Evolutionary conservation across 2,113 vertebrate species (phyloP).

Genomic region (Sminthopsis crassicaudata): DNA sequence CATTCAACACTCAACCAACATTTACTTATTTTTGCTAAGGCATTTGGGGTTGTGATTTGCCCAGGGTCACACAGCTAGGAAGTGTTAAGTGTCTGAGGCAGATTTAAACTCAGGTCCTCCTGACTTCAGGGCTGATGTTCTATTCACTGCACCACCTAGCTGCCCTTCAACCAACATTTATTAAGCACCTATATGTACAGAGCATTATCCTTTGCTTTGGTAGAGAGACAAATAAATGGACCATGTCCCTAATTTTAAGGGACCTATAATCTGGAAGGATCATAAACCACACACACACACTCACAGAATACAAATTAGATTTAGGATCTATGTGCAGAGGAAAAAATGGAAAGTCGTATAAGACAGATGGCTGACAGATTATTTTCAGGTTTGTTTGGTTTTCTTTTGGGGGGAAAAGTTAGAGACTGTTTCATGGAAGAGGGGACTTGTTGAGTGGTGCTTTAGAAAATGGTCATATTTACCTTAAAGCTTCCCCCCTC

Average conservation of each 20-base stretch:
- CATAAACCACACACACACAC: neutral
- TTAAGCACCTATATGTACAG: neutral
- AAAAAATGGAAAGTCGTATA: neutral
- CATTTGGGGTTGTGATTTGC: too few relatives aligned
- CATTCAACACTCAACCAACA: neutral
- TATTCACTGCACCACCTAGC: too few relatives aligned
- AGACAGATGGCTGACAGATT: neutral
- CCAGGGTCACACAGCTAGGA: too few relatives aligned
- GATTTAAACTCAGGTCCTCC: too few relatives aligned
- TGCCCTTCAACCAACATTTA: neutral
- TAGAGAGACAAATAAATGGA: neutral
- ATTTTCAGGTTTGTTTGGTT: neutral
- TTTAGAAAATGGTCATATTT: neutral
- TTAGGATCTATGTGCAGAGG: neutral
- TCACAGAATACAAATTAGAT: neutral
- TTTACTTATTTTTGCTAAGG: neutral
- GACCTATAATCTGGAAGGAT: neutral
- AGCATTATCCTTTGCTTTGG: neutral
- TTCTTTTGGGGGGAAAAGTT: neutral
- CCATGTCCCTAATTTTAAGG: neutral
- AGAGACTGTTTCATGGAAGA: neutral
- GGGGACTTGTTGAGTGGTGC: neutral
- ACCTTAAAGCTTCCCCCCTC: neutral
- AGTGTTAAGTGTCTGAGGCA: too few relatives aligned
- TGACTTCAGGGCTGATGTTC: too few relatives aligned